Evolutionary conservation across 2,797 vertebrate genomes (phyloP), one percentile per base, ranked within the genome.

Genomic region (Arctocebus calabarensis): DNA sequence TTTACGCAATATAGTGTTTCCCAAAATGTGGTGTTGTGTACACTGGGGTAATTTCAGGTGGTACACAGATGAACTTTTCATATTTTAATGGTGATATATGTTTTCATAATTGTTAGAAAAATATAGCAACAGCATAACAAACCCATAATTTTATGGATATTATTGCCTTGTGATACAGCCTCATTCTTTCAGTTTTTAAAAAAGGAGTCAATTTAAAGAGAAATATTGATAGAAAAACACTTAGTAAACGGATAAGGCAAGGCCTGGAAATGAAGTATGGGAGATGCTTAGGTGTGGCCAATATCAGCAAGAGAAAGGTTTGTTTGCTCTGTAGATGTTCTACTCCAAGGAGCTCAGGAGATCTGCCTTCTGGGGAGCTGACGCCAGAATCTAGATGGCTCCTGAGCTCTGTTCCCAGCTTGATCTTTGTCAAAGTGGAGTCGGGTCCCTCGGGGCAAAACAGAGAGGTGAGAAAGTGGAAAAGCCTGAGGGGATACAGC

Each of bases 1-100:
- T 96, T 88, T 92, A 85, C 17, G 64, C 52, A 71, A 57, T 78
- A 32, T 4, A 27, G 19, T 83, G 12, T 77, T 90, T 96, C 86
- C 12, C 45, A 90, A 45, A 71, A 71, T 86, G 70, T 89, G 48
- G 25, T 19, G 40, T n/a, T 70, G 10, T 74, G 14, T 81, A 43
- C 43, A 62, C 19, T 40, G 59, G 48, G 52, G 11, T 62, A 52
- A 57, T 88, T 88, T 88, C 73, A 81, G n/a, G 16, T 55, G 64
- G 40, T 27, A 70, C 1, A 5, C 40, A 55, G 57, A 64, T 73
- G 29, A 79, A 22, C 29, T n/a, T 55, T 84, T 92, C 52, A 74
- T 77, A 83, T 83, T 59, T 86, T 61, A 89, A 82, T 77, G 62
- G 25, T 57, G 29, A 82, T 64, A 4, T 66, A 29, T 82, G 64